Evolutionary conservation across 2,797 vertebrate genomes (phyloP), one percentile per base, ranked within the genome.

Genomic region (Malurus splendens): DNA sequence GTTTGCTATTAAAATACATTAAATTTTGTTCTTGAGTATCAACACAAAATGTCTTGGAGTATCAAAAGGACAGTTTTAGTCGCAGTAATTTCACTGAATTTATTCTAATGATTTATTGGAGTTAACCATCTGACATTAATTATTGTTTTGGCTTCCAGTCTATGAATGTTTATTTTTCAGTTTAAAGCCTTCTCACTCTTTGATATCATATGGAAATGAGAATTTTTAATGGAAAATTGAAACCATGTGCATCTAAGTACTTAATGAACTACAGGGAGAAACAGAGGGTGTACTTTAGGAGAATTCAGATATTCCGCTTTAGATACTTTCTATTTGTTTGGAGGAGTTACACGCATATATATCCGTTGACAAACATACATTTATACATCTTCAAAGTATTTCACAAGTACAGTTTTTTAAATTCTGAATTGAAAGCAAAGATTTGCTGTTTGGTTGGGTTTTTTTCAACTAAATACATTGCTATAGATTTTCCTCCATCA

Each of bases 171-270:
- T 98, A 97, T 98, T 98, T 98, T 97, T 97, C 96, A 97, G 97
- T 97, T 98, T 98, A 98, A 98, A 98, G 97, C 97, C 96, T 97
- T 97, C 97, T 95, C 96, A 96, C 96, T 97, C 98, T 98, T 98
- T 98, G 98, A 99, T 99, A 99, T 98, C 97, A 97, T 98, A 98
- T 98, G 98, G 97, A 98, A 98, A 98, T 98, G 96, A 98, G 98
- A 98, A 97, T 97, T 98, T 97, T 97, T 97, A 97, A 98, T 97
- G 96, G 97, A 97, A 98, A 99, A 99, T 98, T 97, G 97, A 97
- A 98, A 98, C 98, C 98, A 99, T 98, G 98, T 99, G 98, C 95
- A 94, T 92, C 95, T 97, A 97, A 97, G 97, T 95, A 96, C 96
- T 98, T 98, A 99, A 98, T 98, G 98, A 98, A 98, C 97, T 97